phyloP scores from a whole-genome alignment of 2,888 invertebrate species.

The Leptogaster cylindrica region DNA sequence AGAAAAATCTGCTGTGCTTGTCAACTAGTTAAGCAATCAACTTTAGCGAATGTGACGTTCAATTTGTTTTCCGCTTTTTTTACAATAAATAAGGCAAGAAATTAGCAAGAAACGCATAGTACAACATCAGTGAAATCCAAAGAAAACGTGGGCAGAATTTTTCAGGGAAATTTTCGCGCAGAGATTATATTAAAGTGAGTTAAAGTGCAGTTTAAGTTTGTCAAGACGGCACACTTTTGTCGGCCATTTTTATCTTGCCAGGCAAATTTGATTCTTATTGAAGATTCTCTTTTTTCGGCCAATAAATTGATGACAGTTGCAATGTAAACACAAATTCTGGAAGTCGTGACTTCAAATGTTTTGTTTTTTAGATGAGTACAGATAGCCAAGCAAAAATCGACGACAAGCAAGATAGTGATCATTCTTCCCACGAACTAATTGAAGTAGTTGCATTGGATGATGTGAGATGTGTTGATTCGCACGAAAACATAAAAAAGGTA shows the following conservation, averaged over 20 bases:
- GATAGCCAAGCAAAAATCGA: not conserved
- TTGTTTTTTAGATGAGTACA: not conserved
- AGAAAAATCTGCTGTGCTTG: too few species aligned
- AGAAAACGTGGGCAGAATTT: too few species aligned
- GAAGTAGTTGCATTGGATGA: constrained; percentile 11
- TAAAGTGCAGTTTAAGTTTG: constrained; percentile 65
- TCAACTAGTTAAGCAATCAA: too few species aligned
- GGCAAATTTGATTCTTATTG: constrained; percentile 48
- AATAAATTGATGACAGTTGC: not conserved
- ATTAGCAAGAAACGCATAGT: too few species aligned
- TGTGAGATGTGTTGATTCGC: too few species aligned
- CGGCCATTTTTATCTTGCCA: constrained; percentile 43
- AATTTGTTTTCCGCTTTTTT: too few species aligned
- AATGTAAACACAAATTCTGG: constrained; percentile 14
- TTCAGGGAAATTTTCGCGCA: too few species aligned
- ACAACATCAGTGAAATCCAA: too few species aligned
- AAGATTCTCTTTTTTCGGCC: not conserved
- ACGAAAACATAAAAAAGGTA: too few species aligned
- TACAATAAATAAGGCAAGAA: too few species aligned
- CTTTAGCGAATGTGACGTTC: too few species aligned
- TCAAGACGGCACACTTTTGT: constrained; percentile 68
- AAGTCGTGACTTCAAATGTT: not conserved
- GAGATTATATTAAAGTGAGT: constrained; percentile 18
- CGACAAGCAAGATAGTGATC: not conserved
- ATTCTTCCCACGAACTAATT: not conserved